Percentiles rank a stretch among this genome's conserved stretches.
phyloP scores from a whole-genome alignment of 2,888 invertebrate species.

The Agrotis ipsilon region DNA sequence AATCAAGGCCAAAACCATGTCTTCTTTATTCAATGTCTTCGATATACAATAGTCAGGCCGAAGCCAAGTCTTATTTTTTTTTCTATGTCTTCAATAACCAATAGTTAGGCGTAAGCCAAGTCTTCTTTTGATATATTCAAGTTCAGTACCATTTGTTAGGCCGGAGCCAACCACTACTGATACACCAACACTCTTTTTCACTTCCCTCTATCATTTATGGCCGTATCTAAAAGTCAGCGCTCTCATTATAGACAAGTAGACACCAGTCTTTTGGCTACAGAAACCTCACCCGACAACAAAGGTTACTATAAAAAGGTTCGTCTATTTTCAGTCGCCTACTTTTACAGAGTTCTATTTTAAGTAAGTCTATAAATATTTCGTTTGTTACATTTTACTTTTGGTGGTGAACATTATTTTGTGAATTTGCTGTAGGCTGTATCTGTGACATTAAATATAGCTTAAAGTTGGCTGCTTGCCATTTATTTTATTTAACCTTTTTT shows the following conservation, averaged over 20 bases:
- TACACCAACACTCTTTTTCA: no score
- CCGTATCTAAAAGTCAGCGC: not conserved
- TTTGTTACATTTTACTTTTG: conserved; percentile 4
- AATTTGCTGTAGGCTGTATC: conserved; percentile 16
- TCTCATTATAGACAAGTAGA: not conserved
- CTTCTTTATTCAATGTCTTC: no score
- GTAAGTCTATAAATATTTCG: conserved; percentile 22
- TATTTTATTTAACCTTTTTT: conserved; percentile 22
- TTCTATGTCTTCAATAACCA: no score
- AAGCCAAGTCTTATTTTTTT: no score
- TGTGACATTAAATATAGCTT: conserved; percentile 22
- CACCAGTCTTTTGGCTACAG: not conserved
- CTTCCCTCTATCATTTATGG: no score
- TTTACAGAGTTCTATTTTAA: conserved; percentile 27
- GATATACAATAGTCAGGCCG: no score
- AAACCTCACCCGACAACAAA: not conserved
- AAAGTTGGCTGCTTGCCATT: conserved; percentile 34
- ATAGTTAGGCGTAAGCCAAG: no score
- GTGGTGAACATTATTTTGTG: conserved; percentile 16
- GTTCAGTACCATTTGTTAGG: no score
- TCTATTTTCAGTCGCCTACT: conserved; percentile 22
- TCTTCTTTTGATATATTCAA: no score
- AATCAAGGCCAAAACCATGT: no score
- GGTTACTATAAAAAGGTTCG: not conserved
- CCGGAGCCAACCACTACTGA: no score